Base-by-base conservation (phyloP, 2,888 invertebrate species). In the Eremobia ochroleuca region DNA sequence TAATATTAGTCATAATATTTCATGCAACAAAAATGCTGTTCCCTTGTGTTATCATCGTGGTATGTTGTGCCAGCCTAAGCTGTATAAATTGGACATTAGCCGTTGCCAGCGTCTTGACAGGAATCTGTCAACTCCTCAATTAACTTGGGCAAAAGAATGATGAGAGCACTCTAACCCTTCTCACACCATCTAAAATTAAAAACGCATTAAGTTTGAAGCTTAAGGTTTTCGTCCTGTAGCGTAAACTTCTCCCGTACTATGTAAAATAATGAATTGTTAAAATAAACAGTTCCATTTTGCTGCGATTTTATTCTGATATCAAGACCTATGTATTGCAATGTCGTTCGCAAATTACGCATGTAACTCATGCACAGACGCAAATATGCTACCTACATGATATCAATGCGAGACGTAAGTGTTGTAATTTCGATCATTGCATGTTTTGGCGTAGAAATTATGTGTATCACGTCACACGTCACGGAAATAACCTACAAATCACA, bases 401-500 rank as follows among this genome's bases (percentile, higher is more conserved):
- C 25, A 74, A 40, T 46, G 13, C 25, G 25, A 28, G 6, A 40
- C 2, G 46, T 43, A 25, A 18, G 46, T n/a, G 11, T 79, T 31
- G 15, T 25, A 59, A 64, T 59, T 62, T n/a, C 34, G 5, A 43
- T 49, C 4, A 25, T 65, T 64, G 13, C 13, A 28, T 58, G 1
- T 31, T 61, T 55, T 46, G 15, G 4, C 43, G 18, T 43, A 4
- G 28, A 28, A 62, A 64, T 25, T 0, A 28, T 40, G 25, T 52
- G 11, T 31, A n/a, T 52, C 2, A 15, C 46, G 21, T 52, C 2
- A 5, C 18, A 80, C n/a, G 34, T 34, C 43, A 52, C 40, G 15
- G 49, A 34, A 34, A 43, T 75, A 76, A 82, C 77, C 67, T 64
- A 77, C 28, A 82, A 77, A 62, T 34, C 67, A 58, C 77, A 82